phyloP scores from a whole-genome alignment of 2,888 invertebrate genomes.

The Leptura quadrifasciata region DNA sequence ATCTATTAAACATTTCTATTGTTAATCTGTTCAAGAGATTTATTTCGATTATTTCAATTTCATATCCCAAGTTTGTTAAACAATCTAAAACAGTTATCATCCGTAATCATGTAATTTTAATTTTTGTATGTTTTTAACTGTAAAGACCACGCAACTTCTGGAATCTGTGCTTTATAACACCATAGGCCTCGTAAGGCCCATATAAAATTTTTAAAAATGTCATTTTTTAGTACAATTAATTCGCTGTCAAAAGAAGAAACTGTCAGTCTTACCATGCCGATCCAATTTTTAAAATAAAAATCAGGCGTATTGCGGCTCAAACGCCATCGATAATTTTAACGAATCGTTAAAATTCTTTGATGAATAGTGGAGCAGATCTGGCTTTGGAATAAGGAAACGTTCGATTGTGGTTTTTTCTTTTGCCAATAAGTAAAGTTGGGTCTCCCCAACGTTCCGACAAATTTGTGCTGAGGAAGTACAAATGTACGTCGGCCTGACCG shows the following conservation, averaged over 20 bases:
- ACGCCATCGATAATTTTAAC: no score
- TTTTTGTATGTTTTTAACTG: constrained; percentile 51
- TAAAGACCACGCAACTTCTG: constrained; percentile 66
- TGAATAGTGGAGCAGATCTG: no score
- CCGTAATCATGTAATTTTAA: background rate
- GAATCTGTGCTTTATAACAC: constrained; percentile 66
- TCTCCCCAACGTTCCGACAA: no score
- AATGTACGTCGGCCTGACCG: no score
- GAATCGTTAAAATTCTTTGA: no score
- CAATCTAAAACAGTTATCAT: constrained; percentile 32
- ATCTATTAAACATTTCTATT: constrained; percentile 64
- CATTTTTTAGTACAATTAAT: constrained; percentile 14
- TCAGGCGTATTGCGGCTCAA: no score
- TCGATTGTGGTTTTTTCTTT: no score
- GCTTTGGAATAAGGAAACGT: no score
- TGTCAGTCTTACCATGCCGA: background rate
- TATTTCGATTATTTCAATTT: constrained; percentile 64
- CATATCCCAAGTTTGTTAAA: constrained; percentile 57
- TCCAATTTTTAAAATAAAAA: no score
- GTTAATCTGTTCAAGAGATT: constrained; percentile 64
- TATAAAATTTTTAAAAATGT: constrained; percentile 63
- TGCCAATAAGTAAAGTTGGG: no score
- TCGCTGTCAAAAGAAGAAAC: background rate
- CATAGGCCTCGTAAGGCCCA: constrained; percentile 68
- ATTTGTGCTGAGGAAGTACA: no score